phyloP scores from a whole-genome alignment of 2,797 vertebrate species.

The Alectoris magna region DNA sequence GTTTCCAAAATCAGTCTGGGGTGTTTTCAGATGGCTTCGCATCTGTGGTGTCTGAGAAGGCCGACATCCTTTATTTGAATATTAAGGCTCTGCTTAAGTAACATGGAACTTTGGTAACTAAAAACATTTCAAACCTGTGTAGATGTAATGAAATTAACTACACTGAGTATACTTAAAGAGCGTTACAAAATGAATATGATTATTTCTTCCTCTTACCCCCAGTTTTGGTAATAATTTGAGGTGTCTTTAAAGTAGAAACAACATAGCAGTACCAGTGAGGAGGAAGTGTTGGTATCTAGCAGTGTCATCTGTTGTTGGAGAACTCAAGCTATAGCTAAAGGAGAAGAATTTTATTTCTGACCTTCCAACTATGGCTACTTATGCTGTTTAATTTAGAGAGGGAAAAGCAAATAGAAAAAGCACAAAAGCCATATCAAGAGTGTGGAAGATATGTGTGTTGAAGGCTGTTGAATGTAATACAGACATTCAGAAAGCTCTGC shows the following conservation, averaged over 20 bases:
- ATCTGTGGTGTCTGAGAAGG: neutral
- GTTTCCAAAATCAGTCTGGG: constrained; percentile 16
- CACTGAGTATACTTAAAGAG: neutral
- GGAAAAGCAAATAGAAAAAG: neutral
- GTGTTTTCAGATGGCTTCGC: constrained; percentile 21
- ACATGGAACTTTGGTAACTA: neutral
- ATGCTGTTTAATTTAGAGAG: neutral
- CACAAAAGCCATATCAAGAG: neutral
- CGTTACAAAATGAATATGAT: neutral
- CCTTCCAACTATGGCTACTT: neutral
- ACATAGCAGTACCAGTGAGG: neutral
- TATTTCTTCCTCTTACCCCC: neutral
- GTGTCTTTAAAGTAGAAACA: neutral
- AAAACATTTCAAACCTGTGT: neutral
- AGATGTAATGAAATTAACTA: neutral
- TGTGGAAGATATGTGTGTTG: neutral
- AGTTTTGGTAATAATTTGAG: neutral
- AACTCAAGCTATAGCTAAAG: neutral
- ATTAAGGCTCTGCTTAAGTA: neutral
- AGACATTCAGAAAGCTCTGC: neutral
- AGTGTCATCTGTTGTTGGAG: neutral
- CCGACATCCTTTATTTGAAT: constrained; percentile 16
- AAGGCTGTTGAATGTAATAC: neutral
- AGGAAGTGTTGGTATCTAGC: neutral
- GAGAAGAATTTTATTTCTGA: neutral